Conservation (phyloP, 2,797 vertebrate species). For the Menidia menidia region DNA sequence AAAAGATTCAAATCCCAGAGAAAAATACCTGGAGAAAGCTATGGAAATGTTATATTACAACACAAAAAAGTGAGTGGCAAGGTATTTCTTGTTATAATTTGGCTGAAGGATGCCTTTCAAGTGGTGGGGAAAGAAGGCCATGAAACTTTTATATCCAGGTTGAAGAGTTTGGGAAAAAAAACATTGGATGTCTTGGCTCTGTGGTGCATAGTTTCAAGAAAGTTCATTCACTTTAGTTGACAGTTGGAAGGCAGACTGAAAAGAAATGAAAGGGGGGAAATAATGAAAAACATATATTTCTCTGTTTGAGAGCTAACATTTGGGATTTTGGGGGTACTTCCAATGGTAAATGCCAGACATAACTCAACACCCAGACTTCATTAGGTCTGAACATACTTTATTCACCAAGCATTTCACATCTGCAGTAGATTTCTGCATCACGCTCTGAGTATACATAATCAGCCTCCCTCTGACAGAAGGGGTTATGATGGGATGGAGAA, state of each 20-base stretch:
- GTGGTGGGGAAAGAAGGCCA: neutral
- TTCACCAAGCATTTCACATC: neutral
- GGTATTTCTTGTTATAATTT: conserved; percentile 4
- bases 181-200: neutral
- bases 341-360: neutral
- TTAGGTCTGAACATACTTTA: neutral
- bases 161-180: neutral
- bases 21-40: neutral
- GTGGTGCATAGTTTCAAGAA: neutral
- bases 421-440: neutral
- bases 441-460: neutral
- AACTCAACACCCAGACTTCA: neutral
- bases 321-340: neutral
- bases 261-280: neutral
- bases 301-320: neutral
- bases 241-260: neutral
- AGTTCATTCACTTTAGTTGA: neutral
- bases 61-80: neutral
- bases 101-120: conserved; percentile 8
- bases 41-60: neutral
- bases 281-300: neutral
- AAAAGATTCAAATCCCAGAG: too few relatives aligned
- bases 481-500: too few relatives aligned
- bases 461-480: too few relatives aligned
- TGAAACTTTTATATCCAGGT: conserved; percentile 6